These are phyloP conservation scores for Torymus auratus DNA, from an alignment of 2,888 invertebrate species.

Conservation along the genomic window DNA sequence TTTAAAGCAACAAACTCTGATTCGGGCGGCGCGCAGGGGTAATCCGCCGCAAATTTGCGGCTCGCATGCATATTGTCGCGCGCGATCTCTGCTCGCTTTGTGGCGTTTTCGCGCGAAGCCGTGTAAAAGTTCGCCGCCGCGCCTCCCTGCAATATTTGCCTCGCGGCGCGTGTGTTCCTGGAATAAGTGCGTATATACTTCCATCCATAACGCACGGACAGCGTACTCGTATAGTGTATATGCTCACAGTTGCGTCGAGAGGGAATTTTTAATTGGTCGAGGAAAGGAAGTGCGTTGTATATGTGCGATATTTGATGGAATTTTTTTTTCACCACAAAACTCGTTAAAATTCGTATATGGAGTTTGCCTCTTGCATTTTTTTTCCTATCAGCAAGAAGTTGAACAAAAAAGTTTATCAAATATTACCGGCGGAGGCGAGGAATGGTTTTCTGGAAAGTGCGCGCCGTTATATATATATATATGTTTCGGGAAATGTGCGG, in stretches of 20 bases:
- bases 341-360: slow-evolving; percentile 2
- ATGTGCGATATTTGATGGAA: not conserved
- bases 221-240: too few relatives aligned
- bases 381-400: not conserved
- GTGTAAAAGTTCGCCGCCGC: not conserved
- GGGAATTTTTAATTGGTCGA: slow-evolving; percentile 16
- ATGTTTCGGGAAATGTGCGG: too few relatives aligned
- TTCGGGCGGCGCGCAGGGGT: slow-evolving; percentile 53
- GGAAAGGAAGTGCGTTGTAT: not conserved
- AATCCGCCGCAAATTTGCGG: slow-evolving; percentile 63
- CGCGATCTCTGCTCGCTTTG: slow-evolving; percentile 45
- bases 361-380: not conserved
- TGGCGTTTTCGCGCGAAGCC: slow-evolving; percentile 55
- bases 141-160: slow-evolving; percentile 9
- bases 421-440: too few relatives aligned
- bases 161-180: not conserved
- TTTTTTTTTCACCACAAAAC: not conserved
- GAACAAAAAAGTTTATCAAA: too few relatives aligned
- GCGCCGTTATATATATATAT: too few relatives aligned
- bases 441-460: too few relatives aligned
- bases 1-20: slow-evolving; percentile 67
- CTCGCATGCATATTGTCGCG: slow-evolving; percentile 49
- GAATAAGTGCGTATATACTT: too few relatives aligned
- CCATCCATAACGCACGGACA: too few relatives aligned
- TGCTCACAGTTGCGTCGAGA: not conserved